Evolutionary conservation across 2,888 invertebrate genomes (phyloP).

Genomic region (Volucella inflata): DNA sequence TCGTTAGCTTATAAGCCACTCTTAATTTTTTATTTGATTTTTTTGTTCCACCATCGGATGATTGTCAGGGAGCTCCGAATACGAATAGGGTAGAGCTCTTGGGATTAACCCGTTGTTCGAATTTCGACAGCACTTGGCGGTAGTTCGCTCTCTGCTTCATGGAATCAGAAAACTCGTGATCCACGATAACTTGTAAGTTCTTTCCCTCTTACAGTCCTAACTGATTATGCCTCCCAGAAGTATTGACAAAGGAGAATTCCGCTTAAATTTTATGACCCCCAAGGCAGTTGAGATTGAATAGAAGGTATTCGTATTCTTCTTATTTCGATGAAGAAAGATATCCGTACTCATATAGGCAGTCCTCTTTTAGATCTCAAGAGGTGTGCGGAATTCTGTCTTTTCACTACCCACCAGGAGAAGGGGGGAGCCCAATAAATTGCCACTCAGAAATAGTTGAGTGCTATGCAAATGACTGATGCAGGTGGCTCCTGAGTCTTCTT

Average conservation of each 20-base stretch:
- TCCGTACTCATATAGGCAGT: background rate
- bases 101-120: slow-evolving; percentile 60
- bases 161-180: slow-evolving; percentile 68
- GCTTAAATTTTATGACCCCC: slow-evolving; percentile 65
- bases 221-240: slow-evolving; percentile 40
- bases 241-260: slow-evolving; percentile 60
- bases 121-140: slow-evolving; percentile 52
- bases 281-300: slow-evolving; percentile 59
- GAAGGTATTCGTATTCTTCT: slow-evolving; percentile 42
- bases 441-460: slow-evolving; percentile 75
- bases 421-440: slow-evolving; percentile 68
- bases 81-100: slow-evolving; percentile 40
- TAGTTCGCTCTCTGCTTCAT: slow-evolving; percentile 12
- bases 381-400: slow-evolving; percentile 51
- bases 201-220: slow-evolving; percentile 9
- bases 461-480: slow-evolving; percentile 75
- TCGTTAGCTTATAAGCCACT: slow-evolving; percentile 12
- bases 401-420: background rate
- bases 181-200: slow-evolving; percentile 65
- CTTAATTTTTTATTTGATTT: background rate
- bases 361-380: slow-evolving; percentile 19
- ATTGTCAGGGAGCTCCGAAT: slow-evolving; percentile 36
- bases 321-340: slow-evolving; percentile 32
- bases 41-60: background rate
- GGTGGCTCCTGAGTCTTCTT: slow-evolving; percentile 65